Conservation (phyloP, 2,888 invertebrate species). For the Sinotaia quadrata region DNA sequence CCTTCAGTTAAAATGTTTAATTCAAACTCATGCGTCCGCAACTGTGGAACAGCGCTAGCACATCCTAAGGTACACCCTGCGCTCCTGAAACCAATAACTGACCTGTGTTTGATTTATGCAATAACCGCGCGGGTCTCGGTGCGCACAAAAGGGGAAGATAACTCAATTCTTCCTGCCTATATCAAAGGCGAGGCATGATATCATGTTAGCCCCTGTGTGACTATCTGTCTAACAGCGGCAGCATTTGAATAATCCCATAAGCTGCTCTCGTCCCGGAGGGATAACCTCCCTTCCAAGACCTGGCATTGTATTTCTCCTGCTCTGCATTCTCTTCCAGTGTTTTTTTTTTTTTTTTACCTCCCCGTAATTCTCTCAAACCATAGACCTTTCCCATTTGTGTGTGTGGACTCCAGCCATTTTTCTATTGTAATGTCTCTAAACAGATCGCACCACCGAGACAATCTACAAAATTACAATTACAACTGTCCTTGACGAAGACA, state of each 20-base stretch:
- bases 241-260: constrained; percentile 16
- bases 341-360: too few species aligned
- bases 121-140: neutral
- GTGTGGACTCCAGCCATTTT: too few species aligned
- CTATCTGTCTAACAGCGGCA: constrained; percentile 3
- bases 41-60: neutral
- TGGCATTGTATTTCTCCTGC: too few species aligned
- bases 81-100: neutral
- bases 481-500: too few species aligned
- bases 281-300: neutral
- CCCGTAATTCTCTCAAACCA: too few species aligned
- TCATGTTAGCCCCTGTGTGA: neutral
- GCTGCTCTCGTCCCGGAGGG: neutral
- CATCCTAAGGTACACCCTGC: neutral
- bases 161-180: neutral
- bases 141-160: constrained; percentile 9
- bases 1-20: neutral
- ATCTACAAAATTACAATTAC: too few species aligned
- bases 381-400: too few species aligned
- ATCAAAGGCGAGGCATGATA: constrained; percentile 13
- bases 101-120: constrained; percentile 12
- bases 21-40: neutral
- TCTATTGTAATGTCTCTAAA: too few species aligned
- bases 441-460: too few species aligned
- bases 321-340: too few species aligned